Evolutionary conservation across 2,797 vertebrate species (phyloP).

Genomic region (Emys orbicularis): DNA sequence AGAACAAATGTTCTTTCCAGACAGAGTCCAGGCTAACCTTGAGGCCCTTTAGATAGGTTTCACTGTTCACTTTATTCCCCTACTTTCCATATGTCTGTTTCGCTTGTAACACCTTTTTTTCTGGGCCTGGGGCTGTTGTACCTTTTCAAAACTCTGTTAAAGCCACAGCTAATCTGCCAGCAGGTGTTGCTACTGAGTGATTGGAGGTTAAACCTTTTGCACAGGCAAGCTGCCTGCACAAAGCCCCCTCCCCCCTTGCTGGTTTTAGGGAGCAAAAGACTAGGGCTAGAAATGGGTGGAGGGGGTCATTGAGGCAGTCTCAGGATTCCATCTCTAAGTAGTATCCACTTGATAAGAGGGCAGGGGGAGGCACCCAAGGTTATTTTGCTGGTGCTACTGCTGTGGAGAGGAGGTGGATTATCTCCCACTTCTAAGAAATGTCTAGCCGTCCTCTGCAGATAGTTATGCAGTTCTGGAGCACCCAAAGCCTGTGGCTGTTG

Average conservation of each 20-base stretch:
- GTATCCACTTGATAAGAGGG: background rate
- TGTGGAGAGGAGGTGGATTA: background rate
- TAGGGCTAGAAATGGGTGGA: background rate
- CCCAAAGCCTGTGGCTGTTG: background rate
- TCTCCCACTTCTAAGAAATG: background rate
- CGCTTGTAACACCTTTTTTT: background rate
- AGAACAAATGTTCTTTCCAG: background rate
- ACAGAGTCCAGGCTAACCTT: background rate
- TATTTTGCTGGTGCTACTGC: background rate
- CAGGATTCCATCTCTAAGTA: background rate
- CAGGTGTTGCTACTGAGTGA: background rate
- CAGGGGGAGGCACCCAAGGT: background rate
- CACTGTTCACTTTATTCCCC: background rate
- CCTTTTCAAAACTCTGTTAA: background rate
- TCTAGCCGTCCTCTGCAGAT: background rate
- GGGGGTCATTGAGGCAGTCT: background rate
- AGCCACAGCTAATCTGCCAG: background rate
- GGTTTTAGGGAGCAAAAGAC: background rate
- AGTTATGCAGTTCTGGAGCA: background rate
- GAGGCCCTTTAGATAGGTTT: background rate
- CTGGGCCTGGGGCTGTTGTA: background rate
- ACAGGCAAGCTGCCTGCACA: background rate
- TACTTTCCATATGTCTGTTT: background rate
- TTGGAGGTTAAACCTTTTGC: background rate
- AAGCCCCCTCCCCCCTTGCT: background rate